Conservation (phyloP, 2,797 vertebrate species). For the Acanthis flammea region DNA sequence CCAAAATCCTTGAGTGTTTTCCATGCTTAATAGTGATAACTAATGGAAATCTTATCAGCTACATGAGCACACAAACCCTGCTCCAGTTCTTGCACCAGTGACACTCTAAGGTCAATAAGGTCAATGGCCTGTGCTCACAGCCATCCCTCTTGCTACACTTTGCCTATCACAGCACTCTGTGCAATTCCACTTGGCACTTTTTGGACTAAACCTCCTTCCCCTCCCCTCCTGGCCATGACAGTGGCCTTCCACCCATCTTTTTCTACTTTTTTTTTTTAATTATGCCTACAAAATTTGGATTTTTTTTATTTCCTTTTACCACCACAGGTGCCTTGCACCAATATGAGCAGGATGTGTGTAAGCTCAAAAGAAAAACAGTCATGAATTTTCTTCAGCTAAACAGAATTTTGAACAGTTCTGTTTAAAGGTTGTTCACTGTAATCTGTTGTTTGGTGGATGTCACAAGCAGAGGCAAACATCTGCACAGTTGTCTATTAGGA, state of each 20-base stretch:
- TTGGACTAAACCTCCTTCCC: background rate
- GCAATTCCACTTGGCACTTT: background rate
- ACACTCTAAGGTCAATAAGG: background rate
- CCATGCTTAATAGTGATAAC: background rate
- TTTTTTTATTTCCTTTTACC: background rate
- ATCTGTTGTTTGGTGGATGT: background rate
- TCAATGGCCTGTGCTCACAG: background rate
- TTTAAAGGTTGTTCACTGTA: background rate
- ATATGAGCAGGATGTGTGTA: background rate
- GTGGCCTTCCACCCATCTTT: background rate
- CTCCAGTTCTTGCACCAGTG: background rate
- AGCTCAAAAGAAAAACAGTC: background rate
- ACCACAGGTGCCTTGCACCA: background rate
- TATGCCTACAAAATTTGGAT: background rate
- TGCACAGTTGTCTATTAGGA: background rate
- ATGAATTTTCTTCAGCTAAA: background rate
- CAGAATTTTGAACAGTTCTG: background rate
- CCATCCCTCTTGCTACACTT: background rate
- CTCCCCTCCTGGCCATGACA: background rate
- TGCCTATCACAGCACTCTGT: background rate
- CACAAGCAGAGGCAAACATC: background rate
- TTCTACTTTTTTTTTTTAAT: background rate
- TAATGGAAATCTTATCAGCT: background rate
- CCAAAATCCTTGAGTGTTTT: background rate
- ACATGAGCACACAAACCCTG: background rate